A percentile compares a stretch with the other conserved stretches of the same genome.
phyloP scores from a whole-genome alignment of 2,113 vertebrate species.

The Psittacara wagleri region DNA sequence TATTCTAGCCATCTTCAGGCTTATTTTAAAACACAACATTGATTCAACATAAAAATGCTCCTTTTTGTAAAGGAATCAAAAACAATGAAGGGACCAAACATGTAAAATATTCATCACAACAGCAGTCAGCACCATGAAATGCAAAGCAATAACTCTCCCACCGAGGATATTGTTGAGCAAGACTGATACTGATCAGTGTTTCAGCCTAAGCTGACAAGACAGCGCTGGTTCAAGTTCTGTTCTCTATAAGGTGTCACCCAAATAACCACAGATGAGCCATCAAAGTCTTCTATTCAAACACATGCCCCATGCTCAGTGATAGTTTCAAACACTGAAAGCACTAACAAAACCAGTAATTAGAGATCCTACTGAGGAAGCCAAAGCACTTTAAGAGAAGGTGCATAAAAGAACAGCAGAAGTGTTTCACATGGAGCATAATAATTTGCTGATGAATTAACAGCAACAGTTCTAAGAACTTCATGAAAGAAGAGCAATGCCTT shows the following conservation, averaged over 20 bases:
- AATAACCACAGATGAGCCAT: background rate
- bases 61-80: background rate
- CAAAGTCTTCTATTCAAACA: background rate
- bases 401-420: background rate
- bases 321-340: background rate
- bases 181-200: background rate
- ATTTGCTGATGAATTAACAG: slow-evolving; percentile 19
- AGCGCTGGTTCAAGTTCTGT: background rate
- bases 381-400: background rate
- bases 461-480: background rate
- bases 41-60: background rate
- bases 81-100: background rate
- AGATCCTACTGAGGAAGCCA: background rate
- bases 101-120: background rate
- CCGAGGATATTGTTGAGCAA: background rate
- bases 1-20: background rate
- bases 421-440: background rate
- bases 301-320: background rate
- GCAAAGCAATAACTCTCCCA: background rate
- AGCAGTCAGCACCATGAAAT: background rate
- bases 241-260: background rate
- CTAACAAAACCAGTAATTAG: background rate
- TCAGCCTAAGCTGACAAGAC: background rate
- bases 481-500: background rate
- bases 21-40: background rate